phyloP scores from a whole-genome alignment of 23 tunicate genomes.

The Botrylloides violaceus region DNA sequence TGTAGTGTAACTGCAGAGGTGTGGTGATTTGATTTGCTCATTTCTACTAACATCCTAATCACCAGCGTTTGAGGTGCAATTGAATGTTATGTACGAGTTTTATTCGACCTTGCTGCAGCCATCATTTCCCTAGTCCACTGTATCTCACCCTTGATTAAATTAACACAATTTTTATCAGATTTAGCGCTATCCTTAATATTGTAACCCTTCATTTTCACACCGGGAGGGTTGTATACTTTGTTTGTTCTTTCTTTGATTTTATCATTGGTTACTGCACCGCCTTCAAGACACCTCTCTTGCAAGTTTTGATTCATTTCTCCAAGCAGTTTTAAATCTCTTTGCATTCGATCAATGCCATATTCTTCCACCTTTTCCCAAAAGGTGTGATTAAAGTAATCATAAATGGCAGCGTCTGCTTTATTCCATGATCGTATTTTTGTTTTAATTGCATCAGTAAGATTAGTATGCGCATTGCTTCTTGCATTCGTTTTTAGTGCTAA shows the following conservation, averaged over 20 bases:
- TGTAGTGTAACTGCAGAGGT: too few relatives aligned
- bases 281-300: constrained; percentile 44
- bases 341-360: constrained; percentile 55
- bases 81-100: too few relatives aligned
- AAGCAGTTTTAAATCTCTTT: constrained; percentile 27
- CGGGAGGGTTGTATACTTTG: constrained; percentile 43
- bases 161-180: constrained; percentile 26
- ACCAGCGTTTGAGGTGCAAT: too few relatives aligned
- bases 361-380: constrained; percentile 67
- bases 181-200: constrained; percentile 33
- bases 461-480: constrained; percentile 1
- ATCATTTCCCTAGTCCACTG: constrained; percentile 49
- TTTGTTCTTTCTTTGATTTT: constrained; percentile 21
- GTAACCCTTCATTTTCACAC: constrained; percentile 63
- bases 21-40: too few relatives aligned
- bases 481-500: constrained; percentile 37
- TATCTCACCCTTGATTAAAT: constrained; percentile 43
- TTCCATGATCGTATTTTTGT: constrained; percentile 52
- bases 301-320: constrained; percentile 30
- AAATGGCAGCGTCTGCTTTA: constrained; percentile 47
- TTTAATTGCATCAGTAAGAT: not conserved
- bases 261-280: constrained; percentile 25
- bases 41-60: too few relatives aligned
- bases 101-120: constrained; percentile 1
- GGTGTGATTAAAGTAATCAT: constrained; percentile 39